Base-by-base conservation (phyloP, 2,797 vertebrate species). In the Steatocranus sp. region DNA sequence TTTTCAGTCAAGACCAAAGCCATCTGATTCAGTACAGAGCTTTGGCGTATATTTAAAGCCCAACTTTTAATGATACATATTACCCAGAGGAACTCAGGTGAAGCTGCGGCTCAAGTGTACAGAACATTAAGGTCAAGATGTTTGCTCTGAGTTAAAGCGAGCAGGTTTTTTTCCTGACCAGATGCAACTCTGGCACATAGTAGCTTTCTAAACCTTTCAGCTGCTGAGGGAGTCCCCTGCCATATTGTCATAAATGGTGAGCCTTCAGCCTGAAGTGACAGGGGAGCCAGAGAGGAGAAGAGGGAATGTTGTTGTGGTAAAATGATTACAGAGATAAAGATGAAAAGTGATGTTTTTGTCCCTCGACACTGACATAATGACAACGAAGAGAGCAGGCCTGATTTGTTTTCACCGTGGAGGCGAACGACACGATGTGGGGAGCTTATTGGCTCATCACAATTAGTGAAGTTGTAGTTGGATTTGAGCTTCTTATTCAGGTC, bases 291-390 rank as follows among this genome's bases (percentile, higher is more conserved):
- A 76, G 76, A 20, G 48, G 78, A 86, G 78, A 76, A 50, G 61
- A 14, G 75, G 79, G 66, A 81, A 48, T 76, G 70, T 82, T 81
- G 85, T 51, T 87, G 80, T 73, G 43, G 82, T 78, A 78, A 88
- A 89, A 88, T 91, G 86, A 95, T 94, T 92, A 90, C 78, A 91
- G 84, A 91, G 87, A 93, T 90, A 80, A 91, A 94, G 89, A 93
- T 93, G 88, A 93, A 92, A 94, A 88, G 81, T 84, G 86, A 84
- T 63, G 86, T 85, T 89, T 91, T 87, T n/a, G n/a, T 85, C 86
- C 81, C 83, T 76, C 56, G 83, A 90, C 87, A 79, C 53, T 49
- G 76, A 41, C 23, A 53, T 70, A 79, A 83, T 70, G 58, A 89
- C 46, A 82, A 38, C 12, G 6, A 30, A 56, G 54, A 87, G 79